Base-by-base conservation (phyloP, 2,888 invertebrate genomes). In the Archaeoteleia sp. region DNA sequence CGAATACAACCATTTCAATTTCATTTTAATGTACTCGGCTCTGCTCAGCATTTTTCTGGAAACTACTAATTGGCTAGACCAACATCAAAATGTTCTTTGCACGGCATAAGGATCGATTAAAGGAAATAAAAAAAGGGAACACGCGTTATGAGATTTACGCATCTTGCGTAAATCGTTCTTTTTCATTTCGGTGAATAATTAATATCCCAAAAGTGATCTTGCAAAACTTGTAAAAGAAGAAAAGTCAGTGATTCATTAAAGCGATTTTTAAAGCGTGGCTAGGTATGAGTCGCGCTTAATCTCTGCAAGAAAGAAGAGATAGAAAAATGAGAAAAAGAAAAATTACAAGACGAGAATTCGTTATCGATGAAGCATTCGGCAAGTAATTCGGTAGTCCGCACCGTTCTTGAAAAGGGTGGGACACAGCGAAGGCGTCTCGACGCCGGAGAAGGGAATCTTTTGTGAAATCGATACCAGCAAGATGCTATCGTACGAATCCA, bases 391-490 rank as follows among this genome's bases (percentile, higher is more conserved):
- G 75, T 72, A 78, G 75, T 74, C 60, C 62, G 66, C 67, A 68
- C 45, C 65, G 68, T 57, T 54, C 71, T 70, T 71, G 67, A 63
- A 66, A 70, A 73, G 66, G 68, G 75, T 68, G 70, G 67, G 67
- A 70, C 71, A 54, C 43, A 53, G 67, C 54, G 17, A 58, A 67
- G 70, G 67, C 55, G 57, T 43, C 57, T 39, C 49, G 43, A 58
- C 58, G 57, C 40, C 46, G 62, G 65, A 66, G 62, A 70, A 70
- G 74, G 71, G 73, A 67, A 73, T 77, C 80, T 82, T 79, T 79
- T 75, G 82, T 83, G 84, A 83, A 84, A 84, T 84, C 83, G 84
- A 84, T 83, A 83, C 82, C 76, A 74, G 69, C 71, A 71, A 80
- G 83, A 84, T 83, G 74, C 73, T 84, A 84, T 84, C 84, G 76